A percentile compares a stretch with the other conserved stretches of the same genome.
These are phyloP conservation scores for Chloroceryle aenea DNA, from an alignment of 2,113 vertebrate genomes.

Conservation along the genomic window DNA sequence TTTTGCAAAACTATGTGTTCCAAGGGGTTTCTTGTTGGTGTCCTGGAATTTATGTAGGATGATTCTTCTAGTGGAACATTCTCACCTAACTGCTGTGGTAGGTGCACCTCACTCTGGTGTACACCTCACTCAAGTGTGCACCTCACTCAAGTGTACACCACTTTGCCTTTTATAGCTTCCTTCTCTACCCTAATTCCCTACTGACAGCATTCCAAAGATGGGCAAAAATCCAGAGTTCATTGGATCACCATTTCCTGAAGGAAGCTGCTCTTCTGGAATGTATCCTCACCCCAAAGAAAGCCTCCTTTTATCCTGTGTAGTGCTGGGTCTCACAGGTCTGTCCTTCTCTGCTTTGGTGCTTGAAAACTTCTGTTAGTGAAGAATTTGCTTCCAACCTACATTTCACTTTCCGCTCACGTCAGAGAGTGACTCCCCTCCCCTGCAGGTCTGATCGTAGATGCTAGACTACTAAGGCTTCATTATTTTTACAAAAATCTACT, in stretches of 20 bases:
- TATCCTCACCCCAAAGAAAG: background rate
- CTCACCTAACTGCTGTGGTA: background rate
- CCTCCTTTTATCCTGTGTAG: background rate
- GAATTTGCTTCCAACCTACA: background rate
- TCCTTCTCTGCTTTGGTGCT: background rate
- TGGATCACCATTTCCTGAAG: background rate
- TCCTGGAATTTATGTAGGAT: background rate
- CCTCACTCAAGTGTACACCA: too few species aligned
- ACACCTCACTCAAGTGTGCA: too few species aligned
- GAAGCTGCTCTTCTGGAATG: background rate
- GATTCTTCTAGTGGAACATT: background rate
- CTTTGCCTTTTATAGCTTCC: background rate
- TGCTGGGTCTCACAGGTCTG: background rate
- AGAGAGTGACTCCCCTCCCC: background rate
- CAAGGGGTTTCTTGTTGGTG: background rate
- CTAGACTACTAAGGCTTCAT: conserved; percentile 57
- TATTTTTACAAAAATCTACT: conserved; percentile 71
- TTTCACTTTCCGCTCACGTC: conserved; percentile 37
- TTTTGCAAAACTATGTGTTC: background rate
- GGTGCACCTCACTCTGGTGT: background rate
- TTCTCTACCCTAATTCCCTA: background rate
- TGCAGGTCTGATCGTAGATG: conserved; percentile 35
- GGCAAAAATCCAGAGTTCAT: background rate
- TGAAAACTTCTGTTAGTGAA: background rate
- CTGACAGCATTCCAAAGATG: background rate